Conservation (phyloP, 2,797 vertebrate genomes). For the Tragelaphus oryx region DNA sequence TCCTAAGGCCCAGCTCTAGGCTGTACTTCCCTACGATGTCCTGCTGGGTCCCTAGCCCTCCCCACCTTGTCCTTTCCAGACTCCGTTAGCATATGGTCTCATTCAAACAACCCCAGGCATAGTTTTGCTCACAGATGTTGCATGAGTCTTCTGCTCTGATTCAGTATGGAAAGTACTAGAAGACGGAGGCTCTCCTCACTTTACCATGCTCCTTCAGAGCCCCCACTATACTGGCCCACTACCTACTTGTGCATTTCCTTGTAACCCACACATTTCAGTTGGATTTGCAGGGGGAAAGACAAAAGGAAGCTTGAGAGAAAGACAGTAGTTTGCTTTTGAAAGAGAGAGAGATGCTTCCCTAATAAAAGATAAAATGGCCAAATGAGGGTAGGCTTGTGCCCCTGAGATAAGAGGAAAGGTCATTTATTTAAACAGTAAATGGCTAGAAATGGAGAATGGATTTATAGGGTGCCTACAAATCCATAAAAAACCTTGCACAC, state of each 20-base stretch:
- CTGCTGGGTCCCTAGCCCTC: neutral
- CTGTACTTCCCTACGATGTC: rapidly evolving
- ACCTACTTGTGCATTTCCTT: neutral
- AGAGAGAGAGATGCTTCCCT: conserved; percentile 12
- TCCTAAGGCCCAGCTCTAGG: neutral
- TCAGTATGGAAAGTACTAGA: neutral
- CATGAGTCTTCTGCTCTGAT: neutral
- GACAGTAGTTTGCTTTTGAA: neutral
- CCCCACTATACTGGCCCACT: rapidly evolving
- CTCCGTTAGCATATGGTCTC: neutral
- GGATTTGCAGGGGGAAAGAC: neutral
- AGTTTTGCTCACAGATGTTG: neutral
- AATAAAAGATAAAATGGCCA: conserved; percentile 57
- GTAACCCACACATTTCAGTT: neutral
- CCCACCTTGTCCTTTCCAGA: neutral
- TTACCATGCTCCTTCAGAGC: neutral
- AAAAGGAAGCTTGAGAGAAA: neutral
- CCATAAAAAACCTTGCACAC: conserved; percentile 48
- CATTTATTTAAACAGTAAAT: conserved; percentile 60
- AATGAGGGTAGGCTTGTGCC: conserved; percentile 26
- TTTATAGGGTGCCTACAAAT: conserved; percentile 57
- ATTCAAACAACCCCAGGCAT: neutral
- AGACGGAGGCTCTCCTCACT: neutral
- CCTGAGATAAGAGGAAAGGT: conserved; percentile 57
- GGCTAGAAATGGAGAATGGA: conserved; percentile 52